These are phyloP conservation scores for Aspidiotus rigidus DNA, from an alignment of 2,888 invertebrate species.

Conservation along the genomic window DNA sequence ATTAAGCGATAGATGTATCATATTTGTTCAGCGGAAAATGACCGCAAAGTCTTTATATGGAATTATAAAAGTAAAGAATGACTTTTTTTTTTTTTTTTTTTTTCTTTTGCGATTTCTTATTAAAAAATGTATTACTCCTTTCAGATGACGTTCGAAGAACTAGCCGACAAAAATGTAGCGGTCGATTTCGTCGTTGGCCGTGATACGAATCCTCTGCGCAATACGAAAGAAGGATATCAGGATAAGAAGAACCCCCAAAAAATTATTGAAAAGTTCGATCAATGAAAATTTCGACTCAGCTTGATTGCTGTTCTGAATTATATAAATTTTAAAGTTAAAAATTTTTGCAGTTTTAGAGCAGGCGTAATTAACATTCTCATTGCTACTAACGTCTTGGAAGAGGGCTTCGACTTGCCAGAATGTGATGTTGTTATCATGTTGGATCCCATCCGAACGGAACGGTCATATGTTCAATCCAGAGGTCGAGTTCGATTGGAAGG, in stretches of 20 bases:
- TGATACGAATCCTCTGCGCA: slow-evolving; percentile 17
- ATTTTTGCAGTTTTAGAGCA: slow-evolving; percentile 47
- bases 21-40: slow-evolving; percentile 64
- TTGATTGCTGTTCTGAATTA: too few relatives aligned
- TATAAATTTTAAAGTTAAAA: neutral
- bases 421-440: slow-evolving; percentile 73
- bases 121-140: too few relatives aligned
- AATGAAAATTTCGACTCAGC: neutral
- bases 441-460: slow-evolving; percentile 59
- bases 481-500: slow-evolving; percentile 65
- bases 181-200: slow-evolving; percentile 66
- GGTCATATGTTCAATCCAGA: slow-evolving; percentile 83
- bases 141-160: too few relatives aligned
- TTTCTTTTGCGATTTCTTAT: too few relatives aligned
- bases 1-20: slow-evolving; percentile 51
- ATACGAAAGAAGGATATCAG: slow-evolving; percentile 6
- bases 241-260: slow-evolving; percentile 11
- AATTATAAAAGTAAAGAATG: slow-evolving; percentile 48
- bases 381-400: slow-evolving; percentile 75
- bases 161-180: slow-evolving; percentile 38
- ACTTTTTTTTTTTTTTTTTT: too few relatives aligned
- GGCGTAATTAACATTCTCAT: slow-evolving; percentile 57
- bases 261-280: slow-evolving; percentile 11
- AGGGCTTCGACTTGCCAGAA: slow-evolving; percentile 75
- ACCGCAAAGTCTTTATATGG: slow-evolving; percentile 67